phyloP scores from a whole-genome alignment of 2,888 invertebrate genomes.

The Pteria penguin region DNA sequence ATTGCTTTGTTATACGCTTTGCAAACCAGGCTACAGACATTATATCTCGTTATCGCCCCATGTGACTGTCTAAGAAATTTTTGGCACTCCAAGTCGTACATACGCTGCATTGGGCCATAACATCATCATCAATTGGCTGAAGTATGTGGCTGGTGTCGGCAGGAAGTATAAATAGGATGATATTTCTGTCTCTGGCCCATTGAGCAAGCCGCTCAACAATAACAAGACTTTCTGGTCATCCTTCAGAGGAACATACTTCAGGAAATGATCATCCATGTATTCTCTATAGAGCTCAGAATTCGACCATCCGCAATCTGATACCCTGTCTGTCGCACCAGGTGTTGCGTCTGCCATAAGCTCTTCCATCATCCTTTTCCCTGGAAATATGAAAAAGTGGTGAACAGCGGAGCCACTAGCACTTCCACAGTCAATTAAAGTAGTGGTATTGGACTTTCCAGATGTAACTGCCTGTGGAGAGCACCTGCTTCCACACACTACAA shows the following conservation, averaged over 20 bases:
- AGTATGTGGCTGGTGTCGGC: conserved; percentile 37
- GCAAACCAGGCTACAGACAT: conserved; percentile 34
- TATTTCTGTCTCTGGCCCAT: conserved; percentile 35
- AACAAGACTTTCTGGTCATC: conserved; percentile 11
- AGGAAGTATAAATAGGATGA: conserved; percentile 46
- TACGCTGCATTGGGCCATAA: conserved; percentile 35
- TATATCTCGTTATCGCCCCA: conserved; percentile 27
- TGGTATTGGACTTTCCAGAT: conserved; percentile 32
- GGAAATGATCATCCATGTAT: conserved; percentile 31
- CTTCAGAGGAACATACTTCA: background rate
- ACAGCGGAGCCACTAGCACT: conserved; percentile 23
- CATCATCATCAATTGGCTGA: conserved; percentile 43
- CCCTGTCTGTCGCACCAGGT: conserved; percentile 32
- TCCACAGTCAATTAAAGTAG: conserved; percentile 24
- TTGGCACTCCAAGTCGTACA: conserved; percentile 37
- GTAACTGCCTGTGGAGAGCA: conserved; percentile 24
- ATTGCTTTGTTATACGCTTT: conserved; percentile 31
- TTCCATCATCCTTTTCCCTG: conserved; percentile 26
- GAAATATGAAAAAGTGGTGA: conserved; percentile 26
- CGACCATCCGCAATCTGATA: conserved; percentile 38
- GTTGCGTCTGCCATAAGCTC: conserved; percentile 37
- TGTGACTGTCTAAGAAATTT: conserved; percentile 24
- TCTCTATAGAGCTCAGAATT: conserved; percentile 32
- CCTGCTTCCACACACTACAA: conserved; percentile 19
- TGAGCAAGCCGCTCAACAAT: conserved; percentile 42